Base-by-base conservation (phyloP, 1,140 invertebrate species). In the Geopemphigus sp. region DNA sequence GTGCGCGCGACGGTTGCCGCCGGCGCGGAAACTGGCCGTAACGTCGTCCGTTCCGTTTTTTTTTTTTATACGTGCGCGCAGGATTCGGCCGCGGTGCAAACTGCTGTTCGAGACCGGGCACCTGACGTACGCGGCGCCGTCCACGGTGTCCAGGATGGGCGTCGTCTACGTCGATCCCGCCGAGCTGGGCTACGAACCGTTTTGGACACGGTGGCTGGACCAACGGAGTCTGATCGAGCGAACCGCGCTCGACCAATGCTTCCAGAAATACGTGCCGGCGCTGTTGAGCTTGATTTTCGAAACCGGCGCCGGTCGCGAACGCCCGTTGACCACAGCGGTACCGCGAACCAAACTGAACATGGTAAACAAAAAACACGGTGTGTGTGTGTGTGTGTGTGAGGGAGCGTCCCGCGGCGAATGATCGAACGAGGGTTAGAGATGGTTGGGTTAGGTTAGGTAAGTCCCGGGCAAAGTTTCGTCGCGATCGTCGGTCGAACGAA, bases 151-250 rank as follows among this genome's bases (percentile, higher is more conserved):
- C 0, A 88, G 95, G 80, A 94, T 94, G 14, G 95, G 95, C 39
- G 95, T 97, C 94, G 94, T 97, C 11, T 98, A 92, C 84, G 93
- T 97, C 47, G 94, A 96, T 84, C 94, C 94, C 0, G 95, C 95
- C 85, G 94, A 94, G 87, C 87, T 97, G 32, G 93, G 94, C 0
- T 95, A 92, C 84, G 87, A 91, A 81, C 94, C 95, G 0, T 96
- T 90, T 85, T 95, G 95, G 92, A 87, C 92, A 47, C 89, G 90
- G 84, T 96, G 74, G 74, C 47, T 78, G 45, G 56, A 78, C 63
- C 39, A 57, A 5, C 29, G 56, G 26, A 50, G 26, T 61, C 26
- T 63, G 17, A 78, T 78, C 22, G 74, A 61, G 12, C 56, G 61
- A 61, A 63, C 74, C 17, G 74, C 74, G 4, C 45, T 78, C 24